Conservation (phyloP, 2,113 vertebrate species). For the Mixornis gularis region DNA sequence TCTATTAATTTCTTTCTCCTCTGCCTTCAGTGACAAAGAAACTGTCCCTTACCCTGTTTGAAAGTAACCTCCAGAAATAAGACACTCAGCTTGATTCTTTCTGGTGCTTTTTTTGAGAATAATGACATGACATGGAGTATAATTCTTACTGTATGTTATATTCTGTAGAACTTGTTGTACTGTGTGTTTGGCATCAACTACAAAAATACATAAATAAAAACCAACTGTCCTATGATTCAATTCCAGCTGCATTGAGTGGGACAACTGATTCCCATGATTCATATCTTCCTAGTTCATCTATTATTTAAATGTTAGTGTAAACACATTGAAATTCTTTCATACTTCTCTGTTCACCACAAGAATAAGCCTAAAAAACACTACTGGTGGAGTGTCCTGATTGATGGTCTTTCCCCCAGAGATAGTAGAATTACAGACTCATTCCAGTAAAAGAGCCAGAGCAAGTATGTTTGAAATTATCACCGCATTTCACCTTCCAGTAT, state of each 20-base stretch:
- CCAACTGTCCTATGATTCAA: background rate
- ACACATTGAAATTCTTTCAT: slow-evolving; percentile 27
- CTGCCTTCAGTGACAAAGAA: background rate
- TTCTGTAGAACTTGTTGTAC: background rate
- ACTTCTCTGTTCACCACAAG: background rate
- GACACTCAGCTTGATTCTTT: background rate
- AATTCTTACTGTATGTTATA: background rate
- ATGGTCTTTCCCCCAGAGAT: background rate
- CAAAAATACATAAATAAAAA: slow-evolving; percentile 30
- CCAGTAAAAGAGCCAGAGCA: background rate
- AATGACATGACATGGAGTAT: background rate
- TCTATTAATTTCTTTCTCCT: background rate
- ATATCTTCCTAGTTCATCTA: slow-evolving; percentile 11
- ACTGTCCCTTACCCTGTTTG: background rate
- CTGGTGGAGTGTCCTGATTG: background rate
- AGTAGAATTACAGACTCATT: background rate
- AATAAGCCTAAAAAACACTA: background rate
- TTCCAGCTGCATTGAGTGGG: slow-evolving; percentile 5
- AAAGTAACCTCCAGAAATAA: background rate
- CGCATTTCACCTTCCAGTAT: slow-evolving; percentile 3
- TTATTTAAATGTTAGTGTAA: slow-evolving; percentile 32
- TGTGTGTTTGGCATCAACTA: background rate
- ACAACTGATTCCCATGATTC: slow-evolving; percentile 21
- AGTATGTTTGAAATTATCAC: slow-evolving; percentile 32
- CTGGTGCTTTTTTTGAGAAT: background rate